A percentile compares a stretch with the other conserved stretches of the same genome.
Conservation (phyloP, 1,140 invertebrate genomes). For the Leptopilina boulardi region DNA sequence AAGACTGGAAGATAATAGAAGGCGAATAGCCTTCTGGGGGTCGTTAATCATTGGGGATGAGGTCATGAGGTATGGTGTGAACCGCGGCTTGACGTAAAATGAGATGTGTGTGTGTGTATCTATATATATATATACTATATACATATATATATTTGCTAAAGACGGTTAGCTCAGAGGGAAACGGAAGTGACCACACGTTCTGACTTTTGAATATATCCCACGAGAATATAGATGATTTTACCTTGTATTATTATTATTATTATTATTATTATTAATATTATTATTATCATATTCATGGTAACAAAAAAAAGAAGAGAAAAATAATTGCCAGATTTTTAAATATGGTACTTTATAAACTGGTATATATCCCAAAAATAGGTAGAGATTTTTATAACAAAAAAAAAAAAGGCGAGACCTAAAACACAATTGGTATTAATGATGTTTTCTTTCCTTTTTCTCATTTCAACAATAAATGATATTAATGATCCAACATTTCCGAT, state of each 20-base stretch:
- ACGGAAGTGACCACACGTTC: slow-evolving; percentile 70
- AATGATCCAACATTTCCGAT: slow-evolving; percentile 52
- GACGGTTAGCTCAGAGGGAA: slow-evolving; percentile 58
- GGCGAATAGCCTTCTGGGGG: slow-evolving; percentile 65
- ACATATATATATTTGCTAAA: no score
- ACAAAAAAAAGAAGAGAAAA: slow-evolving; percentile 43
- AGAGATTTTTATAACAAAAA: not conserved
- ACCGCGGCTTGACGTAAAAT: slow-evolving; percentile 56
- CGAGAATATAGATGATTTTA: slow-evolving; percentile 47
- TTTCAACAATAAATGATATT: slow-evolving; percentile 69
- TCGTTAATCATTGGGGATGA: slow-evolving; percentile 71
- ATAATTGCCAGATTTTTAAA: slow-evolving; percentile 39
- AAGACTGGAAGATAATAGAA: slow-evolving; percentile 58
- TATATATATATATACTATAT: no score
- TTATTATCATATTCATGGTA: no score
- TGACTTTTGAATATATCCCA: slow-evolving; percentile 49
- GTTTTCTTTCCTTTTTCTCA: slow-evolving; percentile 62
- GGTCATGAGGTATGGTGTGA: slow-evolving; percentile 52
- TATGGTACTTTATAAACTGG: slow-evolving; percentile 47
- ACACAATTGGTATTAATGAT: slow-evolving; percentile 70
- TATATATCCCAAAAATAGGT: slow-evolving; percentile 43
- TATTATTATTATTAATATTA: slow-evolving; percentile 30
- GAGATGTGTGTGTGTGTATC: slow-evolving; percentile 53
- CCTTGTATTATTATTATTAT: slow-evolving; percentile 34
- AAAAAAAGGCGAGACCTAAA: slow-evolving; percentile 42